These are phyloP conservation scores for Arge pagana DNA, from an alignment of 2,888 invertebrate genomes.

Conservation along the genomic window DNA sequence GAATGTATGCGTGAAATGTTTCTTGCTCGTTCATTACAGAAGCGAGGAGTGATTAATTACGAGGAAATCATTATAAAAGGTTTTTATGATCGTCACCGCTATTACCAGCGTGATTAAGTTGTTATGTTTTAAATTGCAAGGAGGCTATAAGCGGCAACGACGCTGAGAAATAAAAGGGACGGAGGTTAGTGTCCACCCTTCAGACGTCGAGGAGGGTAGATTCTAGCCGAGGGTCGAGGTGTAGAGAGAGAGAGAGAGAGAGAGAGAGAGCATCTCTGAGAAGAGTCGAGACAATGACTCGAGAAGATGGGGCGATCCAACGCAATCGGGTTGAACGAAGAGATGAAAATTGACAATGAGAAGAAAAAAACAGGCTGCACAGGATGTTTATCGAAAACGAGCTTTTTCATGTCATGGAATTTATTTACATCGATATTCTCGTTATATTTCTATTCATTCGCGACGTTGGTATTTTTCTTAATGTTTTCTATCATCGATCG, in stretches of 20 bases:
- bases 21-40: too few species aligned
- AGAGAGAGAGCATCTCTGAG: neutral
- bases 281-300: neutral
- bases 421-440: too few species aligned
- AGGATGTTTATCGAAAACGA: conserved; percentile 21
- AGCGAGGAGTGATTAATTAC: conserved; percentile 21
- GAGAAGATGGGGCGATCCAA: neutral
- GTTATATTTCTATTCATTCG: too few species aligned
- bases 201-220: neutral
- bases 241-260: neutral
- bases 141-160: neutral
- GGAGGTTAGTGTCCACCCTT: conserved; percentile 5
- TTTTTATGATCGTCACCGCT: conserved; percentile 17
- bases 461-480: too few species aligned
- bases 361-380: too few species aligned
- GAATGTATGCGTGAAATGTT: too few species aligned
- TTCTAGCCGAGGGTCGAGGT: neutral
- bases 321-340: too few species aligned
- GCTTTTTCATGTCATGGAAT: too few species aligned
- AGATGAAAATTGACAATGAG: too few species aligned
- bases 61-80: conserved; percentile 23
- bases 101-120: conserved; percentile 25
- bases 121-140: conserved; percentile 24
- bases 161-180: neutral
- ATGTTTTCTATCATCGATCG: conserved; percentile 7